Evolutionary conservation across 2,888 invertebrate species (phyloP), one percentile per base, ranked within the genome.

Genomic region (Nebria salina): DNA sequence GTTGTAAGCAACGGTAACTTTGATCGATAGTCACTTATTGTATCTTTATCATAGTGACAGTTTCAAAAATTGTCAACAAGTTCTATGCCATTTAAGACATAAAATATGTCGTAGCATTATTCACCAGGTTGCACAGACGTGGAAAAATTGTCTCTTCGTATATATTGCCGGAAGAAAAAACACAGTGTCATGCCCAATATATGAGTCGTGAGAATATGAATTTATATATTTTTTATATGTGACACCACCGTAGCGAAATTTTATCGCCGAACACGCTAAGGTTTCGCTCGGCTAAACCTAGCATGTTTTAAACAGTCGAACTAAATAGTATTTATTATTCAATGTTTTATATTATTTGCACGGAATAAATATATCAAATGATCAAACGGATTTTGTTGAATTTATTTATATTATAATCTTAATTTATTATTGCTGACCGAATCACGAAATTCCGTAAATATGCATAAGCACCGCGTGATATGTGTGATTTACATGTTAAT

Each of bases 201-300:
- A 81, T 81, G 65, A 75, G 75, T 76, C 72, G 65, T 65, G 65
- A 64, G 65, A 76, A 54, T 72, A 74, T 15, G 80, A 80, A 75
- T 72, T 72, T 80, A 79, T 74, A 74, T 79, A 78, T 73, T 79
- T 79, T 79, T 74, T 74, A 43, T 79, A 65, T 74, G 65, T 20
- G 76, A 76, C 76, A 76, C 64, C 72, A 64, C 77, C 34, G 41
- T 68, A 70, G 26, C 72, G 77, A 72, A 77, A 70, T 72, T 65
- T 77, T 54, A 82, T 82, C 75, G 84, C 83, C 78, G 34, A 34
- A 82, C 83, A 82, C 83, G 78, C 84, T 83, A 83, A 84, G 84
- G 77, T n/a, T 76, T 76, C 76, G 43, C 76, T 43, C 54, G 70
- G 43, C 41, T 77, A 34, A 34, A 34, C 34, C 34, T 34, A 34